A percentile compares a stretch with the other conserved stretches of the same genome.
These are phyloP conservation scores for Drosophila sulfurigaster DNA, from an alignment of 1,140 invertebrate genomes.

Conservation along the genomic window DNA sequence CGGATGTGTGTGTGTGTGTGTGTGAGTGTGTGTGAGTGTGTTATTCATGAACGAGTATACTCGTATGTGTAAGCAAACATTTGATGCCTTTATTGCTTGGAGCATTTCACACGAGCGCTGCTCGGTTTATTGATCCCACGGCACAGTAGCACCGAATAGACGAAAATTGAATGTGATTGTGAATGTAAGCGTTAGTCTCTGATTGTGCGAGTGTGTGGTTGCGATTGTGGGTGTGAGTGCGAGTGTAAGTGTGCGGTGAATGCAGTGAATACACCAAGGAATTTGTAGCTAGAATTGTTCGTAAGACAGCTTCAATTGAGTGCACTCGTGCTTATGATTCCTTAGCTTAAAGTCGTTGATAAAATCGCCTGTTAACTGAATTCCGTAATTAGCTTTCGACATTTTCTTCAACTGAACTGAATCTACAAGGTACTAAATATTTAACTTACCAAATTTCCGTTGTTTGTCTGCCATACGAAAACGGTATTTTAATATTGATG, in stretches of 20 bases:
- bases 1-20: background rate
- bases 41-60: background rate
- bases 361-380: background rate
- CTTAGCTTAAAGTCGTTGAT: background rate
- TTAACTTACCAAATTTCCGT: background rate
- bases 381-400: background rate
- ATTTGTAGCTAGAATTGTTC: background rate
- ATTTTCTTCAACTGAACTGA: background rate
- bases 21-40: background rate
- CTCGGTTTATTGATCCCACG: slow-evolving; percentile 45
- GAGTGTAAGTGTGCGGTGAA: slow-evolving; percentile 1
- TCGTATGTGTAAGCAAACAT: slow-evolving; percentile 16
- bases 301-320: slow-evolving; percentile 7
- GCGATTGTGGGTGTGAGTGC: slow-evolving; percentile 2
- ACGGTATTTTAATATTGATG: background rate
- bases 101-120: slow-evolving; percentile 37
- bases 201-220: slow-evolving; percentile 2
- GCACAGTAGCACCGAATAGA: slow-evolving; percentile 46
- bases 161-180: slow-evolving; percentile 27
- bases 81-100: slow-evolving; percentile 49
- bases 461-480: background rate
- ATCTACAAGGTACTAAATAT: background rate
- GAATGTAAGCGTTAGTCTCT: background rate
- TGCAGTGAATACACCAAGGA: slow-evolving; percentile 11
- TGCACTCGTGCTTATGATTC: slow-evolving; percentile 6